Conservation (phyloP, 1,140 invertebrate species). For the Lethocerus indicus region DNA sequence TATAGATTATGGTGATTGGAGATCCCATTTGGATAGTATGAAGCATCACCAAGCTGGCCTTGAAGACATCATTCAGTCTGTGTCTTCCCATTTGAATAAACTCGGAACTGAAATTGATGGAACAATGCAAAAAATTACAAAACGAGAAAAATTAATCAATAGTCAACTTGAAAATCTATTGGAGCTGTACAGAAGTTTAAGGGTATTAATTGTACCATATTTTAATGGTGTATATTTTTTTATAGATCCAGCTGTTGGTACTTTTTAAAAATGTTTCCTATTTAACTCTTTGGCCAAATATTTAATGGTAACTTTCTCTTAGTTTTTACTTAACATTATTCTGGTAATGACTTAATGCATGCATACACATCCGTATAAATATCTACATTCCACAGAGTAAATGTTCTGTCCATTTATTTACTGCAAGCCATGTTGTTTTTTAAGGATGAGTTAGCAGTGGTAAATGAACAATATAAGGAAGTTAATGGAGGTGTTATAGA, state of each 20-base stretch:
- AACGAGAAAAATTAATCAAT: slow-evolving; percentile 76
- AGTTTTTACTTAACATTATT: too few relatives aligned
- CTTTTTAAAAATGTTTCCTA: too few relatives aligned
- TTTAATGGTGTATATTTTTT: too few relatives aligned
- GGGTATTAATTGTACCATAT: slow-evolving; percentile 23
- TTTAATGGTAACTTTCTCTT: too few relatives aligned
- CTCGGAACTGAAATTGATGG: slow-evolving; percentile 55
- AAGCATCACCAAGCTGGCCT: slow-evolving; percentile 56
- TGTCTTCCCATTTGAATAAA: slow-evolving; percentile 56
- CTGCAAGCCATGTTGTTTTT: slow-evolving; percentile 1
- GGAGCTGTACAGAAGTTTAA: slow-evolving; percentile 45
- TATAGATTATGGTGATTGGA: slow-evolving; percentile 67
- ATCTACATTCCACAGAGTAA: too few relatives aligned
- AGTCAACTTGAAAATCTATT: slow-evolving; percentile 61
- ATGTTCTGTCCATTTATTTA: too few relatives aligned
- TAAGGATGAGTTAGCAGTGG: slow-evolving; percentile 46
- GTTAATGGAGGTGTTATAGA: slow-evolving; percentile 65
- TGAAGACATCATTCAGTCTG: slow-evolving; percentile 37
- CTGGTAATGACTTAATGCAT: too few relatives aligned
- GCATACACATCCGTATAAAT: too few relatives aligned
- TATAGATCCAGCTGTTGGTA: too few relatives aligned
- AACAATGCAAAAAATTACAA: slow-evolving; percentile 66
- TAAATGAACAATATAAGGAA: slow-evolving; percentile 47
- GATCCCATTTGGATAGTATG: slow-evolving; percentile 77
- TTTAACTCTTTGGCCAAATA: too few relatives aligned